A percentile compares a stretch with the other conserved stretches of the same genome.
phyloP scores from a whole-genome alignment of 2,888 invertebrate genomes.

The Drosophila heteroneura region DNA sequence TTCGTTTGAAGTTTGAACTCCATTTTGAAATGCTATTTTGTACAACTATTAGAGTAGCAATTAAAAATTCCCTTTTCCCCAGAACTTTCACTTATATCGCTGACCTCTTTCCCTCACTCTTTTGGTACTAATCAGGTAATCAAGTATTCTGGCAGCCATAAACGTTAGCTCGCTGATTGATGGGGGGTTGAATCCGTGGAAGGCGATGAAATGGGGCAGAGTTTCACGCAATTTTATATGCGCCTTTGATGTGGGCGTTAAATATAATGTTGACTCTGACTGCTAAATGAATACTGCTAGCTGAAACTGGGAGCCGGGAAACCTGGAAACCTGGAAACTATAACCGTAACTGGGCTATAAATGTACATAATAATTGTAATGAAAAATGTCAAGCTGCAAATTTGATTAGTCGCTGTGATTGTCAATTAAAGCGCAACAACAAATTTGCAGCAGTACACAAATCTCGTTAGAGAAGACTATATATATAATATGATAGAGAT shows the following conservation, averaged over 20 bases:
- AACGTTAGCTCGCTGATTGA: conserved; percentile 25
- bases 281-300: background rate
- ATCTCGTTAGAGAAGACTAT: conserved; percentile 38
- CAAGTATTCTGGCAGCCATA: conserved; percentile 26
- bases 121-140: conserved; percentile 9
- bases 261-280: conserved; percentile 58
- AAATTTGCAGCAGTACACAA: conserved; percentile 54
- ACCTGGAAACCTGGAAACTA: conserved; percentile 14
- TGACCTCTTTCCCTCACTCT: background rate
- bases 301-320: background rate
- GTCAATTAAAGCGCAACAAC: conserved; percentile 76
- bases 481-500: conserved; percentile 27
- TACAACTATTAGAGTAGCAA: background rate
- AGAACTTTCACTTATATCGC: conserved; percentile 1
- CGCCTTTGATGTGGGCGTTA: conserved; percentile 72
- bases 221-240: conserved; percentile 44
- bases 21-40: background rate
- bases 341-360: conserved; percentile 57
- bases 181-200: no score
- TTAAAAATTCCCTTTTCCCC: background rate
- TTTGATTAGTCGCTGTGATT: conserved; percentile 77
- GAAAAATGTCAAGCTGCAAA: conserved; percentile 78
- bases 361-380: conserved; percentile 76
- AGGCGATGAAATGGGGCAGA: background rate
- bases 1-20: background rate